These are phyloP conservation scores for Erebia epiphron DNA, from an alignment of 2,888 invertebrate species.

Conservation along the genomic window DNA sequence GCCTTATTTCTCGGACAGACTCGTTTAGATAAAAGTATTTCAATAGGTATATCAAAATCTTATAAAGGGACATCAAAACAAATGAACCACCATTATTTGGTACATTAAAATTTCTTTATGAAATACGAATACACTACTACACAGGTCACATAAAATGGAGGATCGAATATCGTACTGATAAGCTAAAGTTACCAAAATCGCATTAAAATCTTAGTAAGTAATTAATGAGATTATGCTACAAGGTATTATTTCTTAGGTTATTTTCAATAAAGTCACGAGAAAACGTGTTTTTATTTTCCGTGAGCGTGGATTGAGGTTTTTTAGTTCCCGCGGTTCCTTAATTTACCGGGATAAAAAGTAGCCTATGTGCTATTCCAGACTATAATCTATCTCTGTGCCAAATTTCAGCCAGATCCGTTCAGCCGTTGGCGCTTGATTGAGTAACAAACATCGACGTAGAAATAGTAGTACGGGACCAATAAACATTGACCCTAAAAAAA, in stretches of 20 bases:
- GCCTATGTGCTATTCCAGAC: too few species aligned
- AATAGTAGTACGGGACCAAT: too few species aligned
- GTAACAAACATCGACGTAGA: too few species aligned
- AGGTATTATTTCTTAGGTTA: background rate
- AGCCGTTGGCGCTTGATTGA: too few species aligned
- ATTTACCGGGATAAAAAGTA: too few species aligned
- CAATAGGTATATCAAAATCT: background rate
- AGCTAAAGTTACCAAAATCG: slow-evolving; percentile 24
- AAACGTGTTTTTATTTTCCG: background rate
- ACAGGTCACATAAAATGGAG: background rate
- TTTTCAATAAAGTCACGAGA: background rate
- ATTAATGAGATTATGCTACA: background rate
- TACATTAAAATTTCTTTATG: background rate
- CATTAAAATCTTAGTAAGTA: background rate
- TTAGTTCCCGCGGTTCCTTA: too few species aligned
- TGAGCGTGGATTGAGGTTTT: too few species aligned
- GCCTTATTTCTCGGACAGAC: slow-evolving; percentile 56
- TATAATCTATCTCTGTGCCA: too few species aligned
- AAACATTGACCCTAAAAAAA: too few species aligned
- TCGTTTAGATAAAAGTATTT: slow-evolving; percentile 37
- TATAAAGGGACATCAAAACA: background rate
- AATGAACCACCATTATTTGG: background rate
- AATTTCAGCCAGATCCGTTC: too few species aligned
- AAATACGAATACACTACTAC: too few species aligned
- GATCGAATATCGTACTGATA: slow-evolving; percentile 30